These are phyloP conservation scores for Drosophila melanosoma DNA, from an alignment of 2,888 invertebrate genomes.

Conservation along the genomic window DNA sequence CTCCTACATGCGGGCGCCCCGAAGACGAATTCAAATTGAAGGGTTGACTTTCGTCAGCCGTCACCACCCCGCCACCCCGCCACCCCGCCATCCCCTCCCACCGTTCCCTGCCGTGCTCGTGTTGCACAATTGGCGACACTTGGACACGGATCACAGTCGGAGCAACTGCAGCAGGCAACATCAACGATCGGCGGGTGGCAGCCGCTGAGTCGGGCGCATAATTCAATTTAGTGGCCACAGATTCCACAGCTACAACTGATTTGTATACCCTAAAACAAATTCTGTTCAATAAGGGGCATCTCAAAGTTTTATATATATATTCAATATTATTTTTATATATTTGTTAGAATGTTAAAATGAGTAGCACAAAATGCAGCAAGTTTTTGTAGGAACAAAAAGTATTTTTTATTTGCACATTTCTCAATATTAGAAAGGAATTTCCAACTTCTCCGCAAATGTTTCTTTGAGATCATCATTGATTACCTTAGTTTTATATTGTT, in stretches of 20 bases:
- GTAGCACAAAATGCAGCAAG: background rate
- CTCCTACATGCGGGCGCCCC: slow-evolving; percentile 75
- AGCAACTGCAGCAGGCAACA: slow-evolving; percentile 45
- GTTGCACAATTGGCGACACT: slow-evolving; percentile 69
- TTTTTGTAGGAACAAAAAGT: background rate
- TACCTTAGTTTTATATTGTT: background rate
- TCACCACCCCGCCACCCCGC: background rate
- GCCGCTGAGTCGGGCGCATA: slow-evolving; percentile 55
- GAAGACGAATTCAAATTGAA: slow-evolving; percentile 68
- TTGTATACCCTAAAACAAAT: slow-evolving; percentile 36
- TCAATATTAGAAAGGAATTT: background rate
- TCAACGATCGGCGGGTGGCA: slow-evolving; percentile 39
- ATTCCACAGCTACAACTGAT: slow-evolving; percentile 58
- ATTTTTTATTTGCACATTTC: background rate
- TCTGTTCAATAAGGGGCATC: slow-evolving; percentile 11
- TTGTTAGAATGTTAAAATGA: background rate
- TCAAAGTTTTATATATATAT: background rate
- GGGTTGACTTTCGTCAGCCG: slow-evolving; percentile 57
- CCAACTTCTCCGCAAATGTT: background rate
- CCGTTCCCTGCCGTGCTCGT: background rate
- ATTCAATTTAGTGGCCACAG: slow-evolving; percentile 74
- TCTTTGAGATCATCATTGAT: background rate
- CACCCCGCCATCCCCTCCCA: background rate
- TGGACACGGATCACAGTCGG: slow-evolving; percentile 65
- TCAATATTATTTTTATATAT: background rate